Base-by-base conservation (phyloP, 2,888 invertebrate genomes). In the Escarpia spicata region DNA sequence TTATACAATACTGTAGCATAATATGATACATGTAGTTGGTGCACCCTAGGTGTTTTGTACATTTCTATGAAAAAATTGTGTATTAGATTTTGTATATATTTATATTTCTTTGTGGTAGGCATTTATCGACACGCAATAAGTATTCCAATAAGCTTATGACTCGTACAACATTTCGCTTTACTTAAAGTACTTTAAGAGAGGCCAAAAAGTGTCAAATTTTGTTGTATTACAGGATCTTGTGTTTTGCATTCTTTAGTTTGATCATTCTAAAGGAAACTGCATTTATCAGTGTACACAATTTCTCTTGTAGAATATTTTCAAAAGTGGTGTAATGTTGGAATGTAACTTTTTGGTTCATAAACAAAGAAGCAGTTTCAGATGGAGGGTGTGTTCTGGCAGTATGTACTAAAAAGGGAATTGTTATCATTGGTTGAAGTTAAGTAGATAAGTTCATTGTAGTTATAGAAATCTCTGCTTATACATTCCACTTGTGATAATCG, bases 401-500 rank as follows among this genome's bases (percentile, higher is more conserved):
- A 75, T 26, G 4, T 3, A 26, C 15, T 75, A 75, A 75, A 26
- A 75, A 26, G 9, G 19, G 2, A 52, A 2, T 19, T 60, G 75
- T 75, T 19, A 75, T 75, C 75, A 75, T 75, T 52, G 15, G 52
- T 52, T 15, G 75, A 75, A 75, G 75, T 75, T 75, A 26, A 75
- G 26, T 26, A 75, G 26, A 75, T 75, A 75, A n/a, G 75, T 75
- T 75, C 75, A 75, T 6, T 75, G 19, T 26, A 26, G 75, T 75
- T 75, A 26, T 26, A 75, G n/a, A 15, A 75, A 75, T 75, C 75
- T 75, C 75, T 75, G 75, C 75, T 75, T 75, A 19, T 75, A 75
- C 75, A 75, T 75, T 75, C 75, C 75, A 75, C 26, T 75, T 75
- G n/a, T 75, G 75, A 75, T 75, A 75, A 19, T 75, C 75, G 75